phyloP scores from a whole-genome alignment of 2,888 invertebrate genomes.

The Steinernema hermaphroditum region DNA sequence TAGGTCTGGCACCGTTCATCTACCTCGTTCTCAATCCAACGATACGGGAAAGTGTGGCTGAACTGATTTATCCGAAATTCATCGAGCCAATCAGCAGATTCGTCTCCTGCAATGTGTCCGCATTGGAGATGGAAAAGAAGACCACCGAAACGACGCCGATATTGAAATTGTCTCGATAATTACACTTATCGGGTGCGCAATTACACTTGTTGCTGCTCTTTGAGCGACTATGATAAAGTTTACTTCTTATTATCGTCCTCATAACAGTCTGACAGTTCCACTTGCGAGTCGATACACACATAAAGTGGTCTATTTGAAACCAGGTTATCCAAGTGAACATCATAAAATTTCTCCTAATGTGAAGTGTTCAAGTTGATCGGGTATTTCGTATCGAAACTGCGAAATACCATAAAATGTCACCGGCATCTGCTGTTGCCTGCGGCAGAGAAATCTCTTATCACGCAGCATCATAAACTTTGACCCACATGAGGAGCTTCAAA shows the following conservation, averaged over 20 bases:
- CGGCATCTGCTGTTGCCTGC: too few species aligned
- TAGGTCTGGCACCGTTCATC: conserved; percentile 30
- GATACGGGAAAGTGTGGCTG: conserved; percentile 3
- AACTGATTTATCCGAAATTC: neutral
- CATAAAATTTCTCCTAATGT: neutral
- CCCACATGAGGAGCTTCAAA: too few species aligned
- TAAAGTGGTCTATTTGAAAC: neutral
- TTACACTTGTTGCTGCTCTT: too few species aligned
- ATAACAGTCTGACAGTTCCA: too few species aligned
- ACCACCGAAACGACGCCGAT: neutral
- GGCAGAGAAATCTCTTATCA: too few species aligned
- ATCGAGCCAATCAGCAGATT: neutral
- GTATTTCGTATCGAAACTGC: neutral
- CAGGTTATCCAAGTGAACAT: neutral
- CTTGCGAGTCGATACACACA: too few species aligned
- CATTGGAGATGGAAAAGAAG: neutral
- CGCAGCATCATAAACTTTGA: too few species aligned
- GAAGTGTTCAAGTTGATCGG: neutral
- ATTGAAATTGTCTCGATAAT: neutral
- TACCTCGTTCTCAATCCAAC: conserved; percentile 30
- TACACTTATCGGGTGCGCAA: neutral
- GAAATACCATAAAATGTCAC: neutral
- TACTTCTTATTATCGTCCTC: too few species aligned
- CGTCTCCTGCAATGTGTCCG: neutral
- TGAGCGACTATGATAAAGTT: neutral